Evolutionary conservation across 2,113 vertebrate genomes (phyloP).

Genomic region (Nettapus auritus): DNA sequence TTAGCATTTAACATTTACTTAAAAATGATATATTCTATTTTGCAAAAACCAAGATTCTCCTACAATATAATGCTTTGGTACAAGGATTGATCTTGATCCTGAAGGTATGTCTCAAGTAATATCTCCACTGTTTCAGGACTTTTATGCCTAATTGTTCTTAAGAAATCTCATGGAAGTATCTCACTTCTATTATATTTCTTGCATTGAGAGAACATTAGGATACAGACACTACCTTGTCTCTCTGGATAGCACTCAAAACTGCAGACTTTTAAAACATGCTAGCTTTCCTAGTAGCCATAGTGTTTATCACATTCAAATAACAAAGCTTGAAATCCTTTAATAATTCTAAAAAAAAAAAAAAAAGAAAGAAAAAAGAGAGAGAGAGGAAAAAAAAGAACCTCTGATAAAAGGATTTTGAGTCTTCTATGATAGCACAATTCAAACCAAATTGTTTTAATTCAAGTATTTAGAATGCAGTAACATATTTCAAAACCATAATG

Average conservation of each 20-base stretch:
- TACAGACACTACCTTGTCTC: slow-evolving; percentile 29
- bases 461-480: slow-evolving; percentile 67
- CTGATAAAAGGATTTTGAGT: slow-evolving; percentile 62
- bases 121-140: neutral
- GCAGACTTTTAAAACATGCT: slow-evolving; percentile 13
- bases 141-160: neutral
- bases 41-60: neutral
- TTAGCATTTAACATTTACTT: neutral
- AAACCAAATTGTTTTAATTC: slow-evolving; percentile 71
- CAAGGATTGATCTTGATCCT: neutral
- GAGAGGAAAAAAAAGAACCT: neutral
- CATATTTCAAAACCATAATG: slow-evolving; percentile 64
- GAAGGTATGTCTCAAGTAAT: neutral
- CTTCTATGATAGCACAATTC: slow-evolving; percentile 50
- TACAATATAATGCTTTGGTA: neutral
- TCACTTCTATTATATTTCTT: neutral
- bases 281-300: slow-evolving; percentile 29
- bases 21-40: neutral
- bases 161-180: neutral
- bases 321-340: slow-evolving; percentile 59
- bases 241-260: slow-evolving; percentile 14
- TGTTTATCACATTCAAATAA: slow-evolving; percentile 40
- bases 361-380: neutral
- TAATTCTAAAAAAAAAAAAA: neutral
- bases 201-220: neutral